Evolutionary conservation across 2,888 invertebrate genomes (phyloP), one percentile per base, ranked within the genome.

Genomic region (Nysson spinosus): DNA sequence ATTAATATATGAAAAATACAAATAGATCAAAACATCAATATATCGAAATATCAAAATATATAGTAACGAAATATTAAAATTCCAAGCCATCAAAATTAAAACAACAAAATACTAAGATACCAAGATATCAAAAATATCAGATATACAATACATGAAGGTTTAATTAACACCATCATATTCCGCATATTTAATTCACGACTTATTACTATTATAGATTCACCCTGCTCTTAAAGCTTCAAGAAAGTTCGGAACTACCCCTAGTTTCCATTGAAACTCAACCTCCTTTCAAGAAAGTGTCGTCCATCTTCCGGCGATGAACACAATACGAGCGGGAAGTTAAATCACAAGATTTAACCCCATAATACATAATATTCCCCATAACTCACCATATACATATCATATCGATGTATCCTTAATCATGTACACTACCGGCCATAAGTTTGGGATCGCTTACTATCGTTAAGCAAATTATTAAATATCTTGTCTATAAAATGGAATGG

Each of bases 261-360:
- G 75, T 73, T 47, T 54, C 77, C 72, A 81, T 81, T 80, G 81
- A 83, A 82, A 81, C 81, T 79, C 77, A 74, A 69, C 75, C 74
- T 72, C 68, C 78, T 78, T 81, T 80, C 78, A 77, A 77, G 71
- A 79, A 79, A 72, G 77, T 66, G 72, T 78, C 80, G 80, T 82
- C 74, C 76, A 79, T 82, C 82, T 81, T 81, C 62, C 61, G 63
- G 51, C 44, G 55, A 32, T 69, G 77, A 74, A 77, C 72, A 69
- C 56, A 60, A 40, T 52, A 50, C 55, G 52, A 58, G 56, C 50
- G 42, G 51, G 52, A 68, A 70, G 75, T 77, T 77, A 75, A 78
- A 75, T 79, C 73, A 75, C 71, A 58, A 62, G 68, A 50, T 63
- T 72, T 77, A 79, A 75, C 73, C 72, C 73, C 60, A 56, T 9